Percentiles rank a stretch among this genome's conserved stretches.
Conservation (phyloP, 2,797 vertebrate genomes). For the Enteromius paludinosus region DNA sequence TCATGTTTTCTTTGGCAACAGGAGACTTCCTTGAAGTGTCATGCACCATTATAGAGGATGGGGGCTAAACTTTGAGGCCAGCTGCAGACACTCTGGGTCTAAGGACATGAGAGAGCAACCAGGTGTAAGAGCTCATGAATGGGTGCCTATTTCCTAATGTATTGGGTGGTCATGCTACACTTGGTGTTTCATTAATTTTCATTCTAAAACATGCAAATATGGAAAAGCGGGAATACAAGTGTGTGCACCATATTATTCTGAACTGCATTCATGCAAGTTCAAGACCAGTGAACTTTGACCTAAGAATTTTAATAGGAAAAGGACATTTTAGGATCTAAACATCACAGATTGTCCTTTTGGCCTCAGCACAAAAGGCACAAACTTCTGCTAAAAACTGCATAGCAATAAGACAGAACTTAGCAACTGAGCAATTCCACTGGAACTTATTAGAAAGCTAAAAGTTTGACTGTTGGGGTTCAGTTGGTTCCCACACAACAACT, state of each 20-base stretch:
- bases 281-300: not conserved
- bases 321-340: not conserved
- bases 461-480: conserved; percentile 18
- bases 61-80: conserved; percentile 30
- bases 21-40: conserved; percentile 22
- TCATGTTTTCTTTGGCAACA: conserved; percentile 47
- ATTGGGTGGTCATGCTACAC: conserved; percentile 21
- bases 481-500: not conserved
- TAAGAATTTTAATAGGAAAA: not conserved
- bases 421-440: conserved; percentile 18
- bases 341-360: not conserved
- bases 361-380: not conserved
- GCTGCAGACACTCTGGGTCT: conserved; percentile 30
- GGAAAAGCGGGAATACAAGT: not conserved
- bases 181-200: not conserved
- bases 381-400: not conserved
- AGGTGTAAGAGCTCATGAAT: conserved; percentile 42
- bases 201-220: not conserved
- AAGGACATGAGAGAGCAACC: conserved; percentile 25
- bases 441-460: conserved; percentile 26
- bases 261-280: not conserved
- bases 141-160: conserved; percentile 42
- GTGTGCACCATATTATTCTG: not conserved
- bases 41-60: not conserved
- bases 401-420: not conserved